phyloP scores from a whole-genome alignment of 2,113 vertebrate species.

The Albula glossodonta region DNA sequence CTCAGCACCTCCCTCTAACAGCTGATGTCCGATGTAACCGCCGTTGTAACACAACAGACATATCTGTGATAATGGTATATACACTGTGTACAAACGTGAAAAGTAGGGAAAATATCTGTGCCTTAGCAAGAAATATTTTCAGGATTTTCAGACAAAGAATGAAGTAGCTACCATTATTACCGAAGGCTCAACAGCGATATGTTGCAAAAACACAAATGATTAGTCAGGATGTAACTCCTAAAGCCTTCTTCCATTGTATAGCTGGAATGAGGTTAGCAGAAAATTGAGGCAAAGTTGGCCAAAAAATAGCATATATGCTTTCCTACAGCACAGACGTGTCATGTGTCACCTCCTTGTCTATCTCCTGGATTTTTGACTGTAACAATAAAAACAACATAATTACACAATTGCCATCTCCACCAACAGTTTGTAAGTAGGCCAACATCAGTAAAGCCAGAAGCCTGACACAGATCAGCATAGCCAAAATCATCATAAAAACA shows the following conservation, averaged over 20 bases:
- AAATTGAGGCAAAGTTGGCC: neutral
- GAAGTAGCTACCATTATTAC: neutral
- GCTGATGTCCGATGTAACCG: neutral
- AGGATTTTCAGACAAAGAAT: neutral
- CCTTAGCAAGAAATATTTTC: too few relatives aligned
- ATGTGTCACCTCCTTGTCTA: neutral
- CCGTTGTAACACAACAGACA: slow-evolving; percentile 28
- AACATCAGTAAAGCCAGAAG: neutral
- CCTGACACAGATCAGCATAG: neutral
- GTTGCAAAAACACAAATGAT: neutral
- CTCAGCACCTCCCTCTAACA: slow-evolving; percentile 15
- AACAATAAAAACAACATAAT: neutral
- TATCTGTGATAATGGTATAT: slow-evolving; percentile 20
- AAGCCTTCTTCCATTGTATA: neutral
- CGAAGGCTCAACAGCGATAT: neutral
- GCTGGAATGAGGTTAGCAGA: neutral
- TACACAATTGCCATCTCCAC: neutral
- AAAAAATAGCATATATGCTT: neutral
- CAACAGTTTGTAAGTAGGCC: neutral
- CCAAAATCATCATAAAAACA: neutral
- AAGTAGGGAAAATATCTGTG: too few relatives aligned
- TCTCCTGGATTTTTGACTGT: neutral
- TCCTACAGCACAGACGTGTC: neutral
- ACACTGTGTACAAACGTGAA: neutral
- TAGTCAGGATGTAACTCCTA: neutral